Percentiles rank a stretch among this genome's conserved stretches.
Evolutionary conservation across 1,140 invertebrate species (phyloP).

Genomic region (Lamellibrachia luymesi): DNA sequence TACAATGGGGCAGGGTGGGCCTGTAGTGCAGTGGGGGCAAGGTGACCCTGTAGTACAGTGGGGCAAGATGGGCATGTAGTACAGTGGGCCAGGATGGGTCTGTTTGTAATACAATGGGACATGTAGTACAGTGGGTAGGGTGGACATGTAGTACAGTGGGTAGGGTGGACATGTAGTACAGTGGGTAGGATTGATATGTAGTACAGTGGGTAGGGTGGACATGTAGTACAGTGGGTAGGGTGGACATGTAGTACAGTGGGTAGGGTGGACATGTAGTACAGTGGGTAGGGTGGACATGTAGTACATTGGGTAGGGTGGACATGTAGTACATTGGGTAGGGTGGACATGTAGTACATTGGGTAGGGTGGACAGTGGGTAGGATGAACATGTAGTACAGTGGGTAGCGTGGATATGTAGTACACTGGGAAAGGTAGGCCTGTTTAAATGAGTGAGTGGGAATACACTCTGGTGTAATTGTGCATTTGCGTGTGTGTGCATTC

Average conservation of each 20-base stretch:
- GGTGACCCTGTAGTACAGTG: neutral
- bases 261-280: neutral
- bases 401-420: too few species aligned
- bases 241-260: neutral
- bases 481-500: too few species aligned
- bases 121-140: neutral
- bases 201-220: neutral
- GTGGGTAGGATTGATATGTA: neutral
- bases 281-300: neutral
- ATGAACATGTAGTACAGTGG: too few species aligned
- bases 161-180: neutral
- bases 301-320: neutral
- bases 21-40: neutral
- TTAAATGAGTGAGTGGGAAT: too few species aligned
- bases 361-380: neutral
- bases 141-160: neutral
- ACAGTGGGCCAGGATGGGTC: too few species aligned
- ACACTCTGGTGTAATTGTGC: too few species aligned
- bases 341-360: neutral
- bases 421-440: too few species aligned
- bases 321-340: neutral
- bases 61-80: neutral
- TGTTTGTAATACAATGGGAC: too few species aligned
- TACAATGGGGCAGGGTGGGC: neutral
- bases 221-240: neutral